Conservation (phyloP, 1,140 invertebrate genomes). For the Diprion similis region DNA sequence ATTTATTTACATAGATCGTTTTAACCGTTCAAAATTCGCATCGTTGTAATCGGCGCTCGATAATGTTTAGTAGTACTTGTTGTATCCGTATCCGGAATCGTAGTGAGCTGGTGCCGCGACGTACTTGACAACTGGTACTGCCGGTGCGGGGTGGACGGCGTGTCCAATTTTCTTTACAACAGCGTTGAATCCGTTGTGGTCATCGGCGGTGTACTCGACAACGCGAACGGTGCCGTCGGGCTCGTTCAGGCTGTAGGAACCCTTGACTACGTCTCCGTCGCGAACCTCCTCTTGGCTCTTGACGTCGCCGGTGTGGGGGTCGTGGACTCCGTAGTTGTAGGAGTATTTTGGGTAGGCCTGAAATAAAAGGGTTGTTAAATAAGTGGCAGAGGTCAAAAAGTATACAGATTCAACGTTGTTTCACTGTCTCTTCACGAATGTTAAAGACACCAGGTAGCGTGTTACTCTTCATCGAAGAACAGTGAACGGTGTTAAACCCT, state of each 20-base stretch:
- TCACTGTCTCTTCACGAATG: no score
- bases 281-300: constrained; percentile 57
- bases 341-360: constrained; percentile 55
- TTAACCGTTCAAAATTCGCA: no score
- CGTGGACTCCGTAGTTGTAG: constrained; percentile 57
- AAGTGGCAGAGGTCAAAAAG: neutral
- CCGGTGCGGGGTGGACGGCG: constrained; percentile 47
- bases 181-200: constrained; percentile 58
- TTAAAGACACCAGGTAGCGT: no score
- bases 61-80: constrained; percentile 24
- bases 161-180: constrained; percentile 57
- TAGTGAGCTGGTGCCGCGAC: constrained; percentile 33
- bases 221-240: constrained; percentile 58
- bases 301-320: constrained; percentile 58
- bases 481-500: no score
- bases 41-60: neutral
- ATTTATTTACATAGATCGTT: no score
- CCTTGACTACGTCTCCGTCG: constrained; percentile 58
- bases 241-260: constrained; percentile 58
- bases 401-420: neutral
- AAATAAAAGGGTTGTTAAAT: constrained; percentile 6
- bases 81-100: constrained; percentile 34
- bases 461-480: no score
- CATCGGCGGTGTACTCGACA: constrained; percentile 59
- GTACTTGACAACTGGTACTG: constrained; percentile 37